Evolutionary conservation across 2,797 vertebrate genomes (phyloP).

Genomic region (Characodon lateralis): DNA sequence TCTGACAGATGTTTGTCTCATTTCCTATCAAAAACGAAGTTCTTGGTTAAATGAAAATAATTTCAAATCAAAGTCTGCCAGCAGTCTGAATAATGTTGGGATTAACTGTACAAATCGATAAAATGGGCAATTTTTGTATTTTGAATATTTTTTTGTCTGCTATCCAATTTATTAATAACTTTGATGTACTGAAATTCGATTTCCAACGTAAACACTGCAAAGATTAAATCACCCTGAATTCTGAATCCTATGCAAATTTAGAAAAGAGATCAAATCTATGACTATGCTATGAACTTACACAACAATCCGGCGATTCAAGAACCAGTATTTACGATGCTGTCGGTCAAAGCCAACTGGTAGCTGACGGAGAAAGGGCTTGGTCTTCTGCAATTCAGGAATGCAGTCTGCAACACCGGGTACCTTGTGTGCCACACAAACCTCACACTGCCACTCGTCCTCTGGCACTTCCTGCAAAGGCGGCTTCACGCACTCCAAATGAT

Average conservation of each 20-base stretch:
- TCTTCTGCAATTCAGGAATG: conserved; percentile 93
- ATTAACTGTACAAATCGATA: background rate
- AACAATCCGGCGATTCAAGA: conserved; percentile 91
- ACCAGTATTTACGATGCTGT: conserved; percentile 94
- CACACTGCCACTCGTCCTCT: conserved; percentile 98
- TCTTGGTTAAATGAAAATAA: background rate
- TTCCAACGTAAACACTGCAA: background rate
- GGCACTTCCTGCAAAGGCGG: conserved; percentile 95
- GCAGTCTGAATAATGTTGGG: background rate
- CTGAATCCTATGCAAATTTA: background rate
- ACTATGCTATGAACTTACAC: conserved; percentile 84
- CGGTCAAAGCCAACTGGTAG: conserved; percentile 93
- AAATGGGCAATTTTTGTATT: background rate
- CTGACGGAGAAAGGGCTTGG: conserved; percentile 92
- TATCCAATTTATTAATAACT: too few species aligned
- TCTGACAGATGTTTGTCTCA: background rate
- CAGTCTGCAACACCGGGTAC: conserved; percentile 94
- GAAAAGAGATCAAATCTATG: background rate
- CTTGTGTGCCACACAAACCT: conserved; percentile 95
- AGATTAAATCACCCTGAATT: background rate
- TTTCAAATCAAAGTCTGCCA: background rate
- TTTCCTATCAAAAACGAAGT: background rate
- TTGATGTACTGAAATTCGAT: background rate
- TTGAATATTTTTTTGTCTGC: background rate
- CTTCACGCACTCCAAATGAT: conserved; percentile 96